Percentiles rank a stretch among this genome's conserved stretches.
Conservation (phyloP, 2,797 vertebrate species). For the Chrosomus eos region DNA sequence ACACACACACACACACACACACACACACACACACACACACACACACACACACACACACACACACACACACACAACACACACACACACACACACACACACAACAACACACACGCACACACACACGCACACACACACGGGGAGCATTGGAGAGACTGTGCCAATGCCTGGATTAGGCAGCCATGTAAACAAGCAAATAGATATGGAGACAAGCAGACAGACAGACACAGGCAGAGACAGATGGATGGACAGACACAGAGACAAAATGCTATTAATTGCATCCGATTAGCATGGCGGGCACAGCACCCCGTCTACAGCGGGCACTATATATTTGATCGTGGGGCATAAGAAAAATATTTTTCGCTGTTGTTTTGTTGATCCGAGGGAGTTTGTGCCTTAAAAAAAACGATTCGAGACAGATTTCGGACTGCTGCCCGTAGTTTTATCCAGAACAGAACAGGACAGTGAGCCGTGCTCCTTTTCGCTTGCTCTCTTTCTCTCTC, state of each 20-base stretch:
- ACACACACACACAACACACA: too few species aligned
- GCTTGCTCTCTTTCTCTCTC: constrained; percentile 63
- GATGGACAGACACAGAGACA: constrained; percentile 53
- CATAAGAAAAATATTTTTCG: constrained; percentile 30
- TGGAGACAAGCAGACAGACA: constrained; percentile 56
- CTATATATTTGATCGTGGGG: constrained; percentile 61
- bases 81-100: too few species aligned
- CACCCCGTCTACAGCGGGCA: constrained; percentile 55
- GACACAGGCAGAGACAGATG: constrained; percentile 48
- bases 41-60: too few species aligned
- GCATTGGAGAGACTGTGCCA: constrained; percentile 49
- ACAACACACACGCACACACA: too few species aligned
- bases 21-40: too few species aligned
- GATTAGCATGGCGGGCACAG: constrained; percentile 62
- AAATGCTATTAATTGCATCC: constrained; percentile 65
- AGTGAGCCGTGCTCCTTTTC: constrained; percentile 64
- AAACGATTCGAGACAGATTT: constrained; percentile 58
- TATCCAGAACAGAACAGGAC: constrained; percentile 51
- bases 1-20: too few species aligned
- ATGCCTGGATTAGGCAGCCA: constrained; percentile 55
- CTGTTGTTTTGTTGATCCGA: neutral
- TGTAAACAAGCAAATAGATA: constrained; percentile 61
- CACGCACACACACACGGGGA: neutral
- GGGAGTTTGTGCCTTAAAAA: constrained; percentile 17
- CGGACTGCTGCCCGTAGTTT: constrained; percentile 60